Percentiles rank a stretch among this genome's conserved stretches.
These are phyloP conservation scores for Squalus acanthias DNA, from an alignment of 2,797 vertebrate species.

Conservation along the genomic window DNA sequence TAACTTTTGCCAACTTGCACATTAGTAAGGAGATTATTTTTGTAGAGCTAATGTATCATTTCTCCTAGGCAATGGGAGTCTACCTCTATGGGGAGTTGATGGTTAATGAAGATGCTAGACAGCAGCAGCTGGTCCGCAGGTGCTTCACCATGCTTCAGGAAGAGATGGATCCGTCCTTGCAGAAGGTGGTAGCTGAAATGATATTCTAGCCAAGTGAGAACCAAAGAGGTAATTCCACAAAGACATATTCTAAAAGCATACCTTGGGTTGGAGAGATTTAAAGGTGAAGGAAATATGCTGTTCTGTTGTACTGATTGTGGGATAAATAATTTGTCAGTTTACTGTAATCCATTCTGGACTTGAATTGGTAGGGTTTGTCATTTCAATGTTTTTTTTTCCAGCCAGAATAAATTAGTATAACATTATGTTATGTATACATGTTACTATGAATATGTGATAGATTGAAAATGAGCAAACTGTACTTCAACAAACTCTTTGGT, in stretches of 20 bases:
- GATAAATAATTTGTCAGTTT: not conserved
- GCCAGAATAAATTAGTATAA: not conserved
- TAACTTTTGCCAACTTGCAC: not conserved
- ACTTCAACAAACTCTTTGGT: not conserved
- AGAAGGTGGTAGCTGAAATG: constrained; percentile 85
- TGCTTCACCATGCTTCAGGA: constrained; percentile 71
- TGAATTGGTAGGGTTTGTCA: not conserved
- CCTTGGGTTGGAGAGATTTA: not conserved
- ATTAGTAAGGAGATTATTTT: not conserved
- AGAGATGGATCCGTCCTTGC: constrained; percentile 77
- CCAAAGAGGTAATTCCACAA: constrained; percentile 53
- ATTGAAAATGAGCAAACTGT: not conserved
- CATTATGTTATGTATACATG: not conserved
- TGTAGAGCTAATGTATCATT: constrained; percentile 21
- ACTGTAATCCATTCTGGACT: not conserved
- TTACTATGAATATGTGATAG: not conserved
- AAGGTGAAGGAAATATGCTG: not conserved
- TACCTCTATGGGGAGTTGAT: constrained; percentile 96
- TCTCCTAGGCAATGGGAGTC: constrained; percentile 85
- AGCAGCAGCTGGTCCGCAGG: constrained; percentile 75
- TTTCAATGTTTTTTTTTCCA: not conserved
- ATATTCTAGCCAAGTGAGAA: constrained; percentile 63
- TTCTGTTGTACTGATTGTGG: not conserved
- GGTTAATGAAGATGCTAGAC: constrained; percentile 77
- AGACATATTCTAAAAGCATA: not conserved